Percentiles rank a stretch among this genome's conserved stretches.
These are phyloP conservation scores for Lacanobia wlatinum DNA, from an alignment of 2,888 invertebrate genomes.

Conservation along the genomic window DNA sequence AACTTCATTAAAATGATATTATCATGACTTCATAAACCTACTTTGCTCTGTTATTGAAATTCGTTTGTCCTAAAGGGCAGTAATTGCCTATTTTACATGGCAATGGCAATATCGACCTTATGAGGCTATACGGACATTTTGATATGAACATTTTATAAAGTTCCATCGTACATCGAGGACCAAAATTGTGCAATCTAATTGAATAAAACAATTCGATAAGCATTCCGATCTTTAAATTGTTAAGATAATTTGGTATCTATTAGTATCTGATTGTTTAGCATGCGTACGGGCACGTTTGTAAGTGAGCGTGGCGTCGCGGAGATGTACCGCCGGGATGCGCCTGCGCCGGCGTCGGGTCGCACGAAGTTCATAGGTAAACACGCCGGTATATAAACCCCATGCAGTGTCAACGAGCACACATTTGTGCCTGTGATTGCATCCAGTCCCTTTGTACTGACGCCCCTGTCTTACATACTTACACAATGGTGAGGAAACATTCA, in stretches of 20 bases:
- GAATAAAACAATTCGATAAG: conserved; percentile 69
- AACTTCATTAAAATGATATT: not conserved
- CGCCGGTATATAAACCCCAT: conserved; percentile 87
- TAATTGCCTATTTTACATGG: not conserved
- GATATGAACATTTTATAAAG: conserved; percentile 59
- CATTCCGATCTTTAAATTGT: conserved; percentile 66
- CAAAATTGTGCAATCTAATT: conserved; percentile 66
- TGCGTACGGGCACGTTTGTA: conserved; percentile 63
- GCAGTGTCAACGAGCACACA: conserved; percentile 87
- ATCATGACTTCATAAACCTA: conserved; percentile 2
- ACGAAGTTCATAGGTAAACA: conserved; percentile 90
- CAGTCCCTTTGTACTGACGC: conserved; percentile 73
- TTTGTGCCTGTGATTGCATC: conserved; percentile 80
- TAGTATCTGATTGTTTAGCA: conserved; percentile 69
- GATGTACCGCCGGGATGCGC: conserved; percentile 81
- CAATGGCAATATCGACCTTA: conserved; percentile 3
- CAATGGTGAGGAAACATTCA: conserved; percentile 74
- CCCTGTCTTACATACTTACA: conserved; percentile 67
- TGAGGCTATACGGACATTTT: conserved; percentile 9
- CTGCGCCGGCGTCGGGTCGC: conserved; percentile 78
- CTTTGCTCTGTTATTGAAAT: not conserved
- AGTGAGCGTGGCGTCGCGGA: conserved; percentile 63
- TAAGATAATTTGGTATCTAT: conserved; percentile 71
- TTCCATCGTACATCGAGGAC: conserved; percentile 31
- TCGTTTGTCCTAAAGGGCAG: conserved; percentile 1